These are phyloP conservation scores for Clivina fossor DNA, from an alignment of 2,888 invertebrate species.

Conservation along the genomic window DNA sequence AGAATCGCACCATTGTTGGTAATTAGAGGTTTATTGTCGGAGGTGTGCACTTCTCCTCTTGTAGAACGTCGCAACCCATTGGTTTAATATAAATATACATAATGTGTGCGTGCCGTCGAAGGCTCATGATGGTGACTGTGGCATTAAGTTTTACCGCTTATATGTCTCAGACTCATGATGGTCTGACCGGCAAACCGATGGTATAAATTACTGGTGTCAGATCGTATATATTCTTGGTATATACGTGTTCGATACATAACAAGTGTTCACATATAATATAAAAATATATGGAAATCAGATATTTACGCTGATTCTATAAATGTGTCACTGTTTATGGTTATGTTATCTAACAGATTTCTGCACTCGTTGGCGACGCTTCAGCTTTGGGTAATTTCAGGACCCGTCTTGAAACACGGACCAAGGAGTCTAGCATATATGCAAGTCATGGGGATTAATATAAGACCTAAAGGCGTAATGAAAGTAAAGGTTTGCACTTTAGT, in stretches of 20 bases:
- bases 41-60: slow-evolving; percentile 53
- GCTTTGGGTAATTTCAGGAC: slow-evolving; percentile 47
- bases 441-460: slow-evolving; percentile 62
- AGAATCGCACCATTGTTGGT: slow-evolving; percentile 33
- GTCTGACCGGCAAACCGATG: slow-evolving; percentile 5
- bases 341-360: slow-evolving; percentile 39
- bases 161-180: too few relatives aligned
- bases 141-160: slow-evolving; percentile 40
- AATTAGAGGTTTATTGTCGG: slow-evolving; percentile 41
- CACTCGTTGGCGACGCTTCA: background rate
- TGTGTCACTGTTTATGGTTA: slow-evolving; percentile 6
- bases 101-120: slow-evolving; percentile 53
- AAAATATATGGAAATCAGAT: slow-evolving; percentile 13
- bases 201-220: too few relatives aligned
- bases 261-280: too few relatives aligned
- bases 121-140: slow-evolving; percentile 46
- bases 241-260: background rate
- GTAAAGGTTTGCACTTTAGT: slow-evolving; percentile 52
- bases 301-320: slow-evolving; percentile 11
- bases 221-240: slow-evolving; percentile 11
- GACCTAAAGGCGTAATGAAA: slow-evolving; percentile 66
- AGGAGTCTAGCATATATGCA: slow-evolving; percentile 69
- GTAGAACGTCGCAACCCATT: slow-evolving; percentile 61
- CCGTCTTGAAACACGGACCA: slow-evolving; percentile 76
- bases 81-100: too few relatives aligned